Conservation (phyloP, 2,113 vertebrate species). For the Cochlearius cochlearius region DNA sequence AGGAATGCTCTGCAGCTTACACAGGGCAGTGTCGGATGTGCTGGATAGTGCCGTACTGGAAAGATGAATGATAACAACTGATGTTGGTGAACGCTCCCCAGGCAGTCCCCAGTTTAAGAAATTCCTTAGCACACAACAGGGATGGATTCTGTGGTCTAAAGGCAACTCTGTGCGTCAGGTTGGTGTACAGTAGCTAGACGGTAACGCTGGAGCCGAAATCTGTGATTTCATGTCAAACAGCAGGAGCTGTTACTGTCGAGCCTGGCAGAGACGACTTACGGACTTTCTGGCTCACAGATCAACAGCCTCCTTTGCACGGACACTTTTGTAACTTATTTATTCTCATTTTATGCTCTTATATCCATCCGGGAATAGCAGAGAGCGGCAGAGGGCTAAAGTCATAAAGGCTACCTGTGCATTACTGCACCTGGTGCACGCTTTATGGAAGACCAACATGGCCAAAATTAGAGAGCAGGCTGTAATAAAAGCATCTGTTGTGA, state of each 20-base stretch:
- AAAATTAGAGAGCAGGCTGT: not conserved
- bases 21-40: fast-evolving
- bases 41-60: not conserved
- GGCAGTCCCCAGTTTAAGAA: not conserved
- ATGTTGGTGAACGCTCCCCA: too few species aligned
- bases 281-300: not conserved
- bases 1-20: not conserved
- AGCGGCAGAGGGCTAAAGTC: not conserved
- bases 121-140: not conserved
- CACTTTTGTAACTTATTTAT: not conserved
- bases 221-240: not conserved
- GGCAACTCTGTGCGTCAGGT: not conserved
- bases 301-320: not conserved
- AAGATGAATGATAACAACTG: not conserved
- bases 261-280: not conserved
- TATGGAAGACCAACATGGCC: not conserved
- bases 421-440: not conserved
- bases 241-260: not conserved
- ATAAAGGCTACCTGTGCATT: not conserved
- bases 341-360: not conserved
- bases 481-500: not conserved
- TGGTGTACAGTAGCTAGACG: not conserved
- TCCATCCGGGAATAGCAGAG: too few species aligned
- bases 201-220: not conserved
- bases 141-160: not conserved